Base-by-base conservation (phyloP, 2,113 vertebrate species). In the Toxotes jaculatrix region DNA sequence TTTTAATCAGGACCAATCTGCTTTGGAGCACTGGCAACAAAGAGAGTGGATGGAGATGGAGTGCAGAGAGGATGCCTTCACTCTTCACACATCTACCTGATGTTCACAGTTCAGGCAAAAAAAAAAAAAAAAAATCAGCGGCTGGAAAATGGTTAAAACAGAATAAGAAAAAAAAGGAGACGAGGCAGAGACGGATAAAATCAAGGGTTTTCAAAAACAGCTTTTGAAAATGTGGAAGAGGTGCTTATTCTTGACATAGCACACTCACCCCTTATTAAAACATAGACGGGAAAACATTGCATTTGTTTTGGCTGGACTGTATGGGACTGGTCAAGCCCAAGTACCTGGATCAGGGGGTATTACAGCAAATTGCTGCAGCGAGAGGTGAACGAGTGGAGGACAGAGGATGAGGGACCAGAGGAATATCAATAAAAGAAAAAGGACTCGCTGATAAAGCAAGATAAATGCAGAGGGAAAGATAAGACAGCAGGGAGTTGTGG, bases 261-360 rank as follows among this genome's bases (percentile, higher is more conserved):
- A 63, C 86, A 90, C 62, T 83, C 80, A 70, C 71, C 36, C 53
- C 74, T 89, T 76, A 79, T 89, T 81, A 85, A 82, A 84, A 82
- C 82, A 83, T 16, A 49, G 83, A 86, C 2, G 43, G 83, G 88
- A 88, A 91, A 27, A 84, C 67, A 80, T 77, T 80, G 61, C 76
- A 86, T 94, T 93, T 94, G 83, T 88, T 87, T 93, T 93, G 94
- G 91, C 92, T 55, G 80, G 5, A 43, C 65, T 12, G 56, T 40
- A 11, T 23, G 49, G 71, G 49, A 87, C 64, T 71, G 78, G 80
- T 83, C 88, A 84, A 71, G 78, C 74, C 83, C 56, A 21, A 80
- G 74, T 40, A 80, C 77, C 75, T 91, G 70, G 47, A 88, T 80
- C 73, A 51, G 60, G 1, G 34, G 32, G 31, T 77, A 36, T 81